Evolutionary conservation across 2,113 vertebrate genomes (phyloP).

Genomic region (Rallus limicola): DNA sequence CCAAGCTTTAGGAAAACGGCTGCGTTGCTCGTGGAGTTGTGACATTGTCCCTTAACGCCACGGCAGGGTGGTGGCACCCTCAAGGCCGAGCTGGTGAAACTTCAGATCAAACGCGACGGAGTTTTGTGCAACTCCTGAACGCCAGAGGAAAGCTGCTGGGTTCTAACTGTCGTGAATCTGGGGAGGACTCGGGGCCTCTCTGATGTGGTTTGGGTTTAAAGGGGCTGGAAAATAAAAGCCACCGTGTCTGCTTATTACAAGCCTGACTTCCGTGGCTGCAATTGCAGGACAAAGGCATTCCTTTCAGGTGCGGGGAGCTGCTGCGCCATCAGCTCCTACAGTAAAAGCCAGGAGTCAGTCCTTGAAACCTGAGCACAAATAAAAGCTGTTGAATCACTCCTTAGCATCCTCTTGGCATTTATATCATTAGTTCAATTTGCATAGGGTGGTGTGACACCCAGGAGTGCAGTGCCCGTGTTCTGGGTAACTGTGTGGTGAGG

Average conservation of each 20-base stretch:
- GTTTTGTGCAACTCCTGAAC: background rate
- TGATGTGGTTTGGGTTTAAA: conserved; percentile 14
- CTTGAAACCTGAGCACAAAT: background rate
- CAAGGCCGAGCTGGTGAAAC: background rate
- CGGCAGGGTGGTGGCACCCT: background rate
- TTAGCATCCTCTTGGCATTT: background rate
- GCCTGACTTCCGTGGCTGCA: background rate
- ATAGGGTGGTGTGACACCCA: background rate
- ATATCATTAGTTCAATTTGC: rapidly evolving
- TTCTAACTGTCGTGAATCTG: background rate
- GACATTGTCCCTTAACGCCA: background rate
- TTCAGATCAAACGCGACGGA: background rate
- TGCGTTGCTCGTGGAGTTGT: background rate
- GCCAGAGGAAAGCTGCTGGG: background rate
- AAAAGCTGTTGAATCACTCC: background rate
- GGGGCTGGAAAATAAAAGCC: background rate
- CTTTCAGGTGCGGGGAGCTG: background rate
- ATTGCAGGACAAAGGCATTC: background rate
- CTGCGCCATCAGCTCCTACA: background rate
- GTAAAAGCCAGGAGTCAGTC: background rate
- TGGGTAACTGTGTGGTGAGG: background rate
- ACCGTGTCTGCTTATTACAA: conserved; percentile 1
- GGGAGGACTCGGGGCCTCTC: background rate
- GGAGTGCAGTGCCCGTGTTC: rapidly evolving
- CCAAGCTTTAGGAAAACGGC: background rate